phyloP scores from a whole-genome alignment of 1,140 invertebrate species.

The Formica selysi region DNA sequence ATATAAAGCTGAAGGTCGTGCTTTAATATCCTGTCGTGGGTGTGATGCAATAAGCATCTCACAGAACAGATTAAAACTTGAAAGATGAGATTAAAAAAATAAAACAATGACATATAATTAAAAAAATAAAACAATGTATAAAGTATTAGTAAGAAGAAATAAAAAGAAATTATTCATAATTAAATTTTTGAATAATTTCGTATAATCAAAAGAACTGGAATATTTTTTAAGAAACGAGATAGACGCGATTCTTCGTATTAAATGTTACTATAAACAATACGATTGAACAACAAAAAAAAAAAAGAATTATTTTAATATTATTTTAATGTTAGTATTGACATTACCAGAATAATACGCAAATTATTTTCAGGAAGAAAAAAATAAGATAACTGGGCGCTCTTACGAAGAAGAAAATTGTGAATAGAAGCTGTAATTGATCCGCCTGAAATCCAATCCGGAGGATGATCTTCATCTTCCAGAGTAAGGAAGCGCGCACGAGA shows the following conservation, averaged over 20 bases:
- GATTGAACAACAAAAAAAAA: neutral
- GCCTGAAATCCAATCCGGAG: conserved; percentile 74
- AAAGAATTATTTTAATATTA: neutral
- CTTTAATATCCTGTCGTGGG: conserved; percentile 23
- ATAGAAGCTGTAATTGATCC: conserved; percentile 71
- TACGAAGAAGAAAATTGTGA: conserved; percentile 10
- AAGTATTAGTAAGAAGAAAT: neutral
- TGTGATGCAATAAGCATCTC: neutral
- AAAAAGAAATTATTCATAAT: neutral
- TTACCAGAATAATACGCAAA: neutral
- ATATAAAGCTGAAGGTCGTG: conserved; percentile 13
- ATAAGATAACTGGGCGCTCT: too few species aligned
- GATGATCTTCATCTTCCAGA: conserved; percentile 59
- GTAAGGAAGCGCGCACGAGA: conserved; percentile 23
- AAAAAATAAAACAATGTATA: neutral
- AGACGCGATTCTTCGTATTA: neutral
- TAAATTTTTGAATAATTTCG: neutral
- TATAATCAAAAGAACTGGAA: neutral
- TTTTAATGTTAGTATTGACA: neutral
- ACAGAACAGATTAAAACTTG: neutral
- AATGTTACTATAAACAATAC: neutral
- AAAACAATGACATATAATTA: neutral
- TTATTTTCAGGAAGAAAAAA: neutral
- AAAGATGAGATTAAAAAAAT: neutral
- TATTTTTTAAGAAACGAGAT: neutral